Evolutionary conservation across 2,113 vertebrate species (phyloP).

Genomic region (Lophura nycthemera): DNA sequence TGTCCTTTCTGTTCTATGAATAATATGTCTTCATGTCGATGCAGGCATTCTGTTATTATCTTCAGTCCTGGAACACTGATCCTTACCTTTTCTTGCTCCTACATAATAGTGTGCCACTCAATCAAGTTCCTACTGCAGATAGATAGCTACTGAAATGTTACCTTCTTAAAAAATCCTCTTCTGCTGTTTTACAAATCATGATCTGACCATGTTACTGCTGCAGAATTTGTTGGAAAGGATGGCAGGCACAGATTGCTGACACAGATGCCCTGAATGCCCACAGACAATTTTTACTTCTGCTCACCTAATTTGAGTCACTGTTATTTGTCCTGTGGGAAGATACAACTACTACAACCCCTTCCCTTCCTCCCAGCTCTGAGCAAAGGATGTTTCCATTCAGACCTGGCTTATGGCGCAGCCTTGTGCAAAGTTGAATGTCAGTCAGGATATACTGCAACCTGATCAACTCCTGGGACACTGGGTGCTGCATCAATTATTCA

Average conservation of each 20-base stretch:
- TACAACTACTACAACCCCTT: background rate
- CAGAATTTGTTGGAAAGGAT: background rate
- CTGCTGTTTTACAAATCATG: background rate
- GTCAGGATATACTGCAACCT: background rate
- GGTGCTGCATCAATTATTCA: conserved; percentile 37
- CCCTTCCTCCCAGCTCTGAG: background rate
- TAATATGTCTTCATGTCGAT: background rate
- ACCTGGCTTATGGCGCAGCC: background rate
- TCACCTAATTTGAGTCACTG: background rate
- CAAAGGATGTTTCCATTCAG: background rate
- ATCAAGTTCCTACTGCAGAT: background rate
- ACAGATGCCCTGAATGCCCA: background rate
- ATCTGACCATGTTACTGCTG: background rate
- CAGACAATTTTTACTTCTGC: background rate
- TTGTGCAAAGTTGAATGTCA: background rate
- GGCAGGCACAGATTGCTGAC: background rate
- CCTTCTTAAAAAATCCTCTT: background rate
- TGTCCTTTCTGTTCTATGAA: background rate
- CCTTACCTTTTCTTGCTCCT: background rate
- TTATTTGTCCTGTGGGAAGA: background rate
- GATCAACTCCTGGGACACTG: background rate
- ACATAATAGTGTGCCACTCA: background rate
- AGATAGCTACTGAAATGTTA: background rate
- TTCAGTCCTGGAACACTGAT: background rate
- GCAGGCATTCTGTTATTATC: background rate